Evolutionary conservation across 2,797 vertebrate genomes (phyloP).

Genomic region (Austrolebias charrua): DNA sequence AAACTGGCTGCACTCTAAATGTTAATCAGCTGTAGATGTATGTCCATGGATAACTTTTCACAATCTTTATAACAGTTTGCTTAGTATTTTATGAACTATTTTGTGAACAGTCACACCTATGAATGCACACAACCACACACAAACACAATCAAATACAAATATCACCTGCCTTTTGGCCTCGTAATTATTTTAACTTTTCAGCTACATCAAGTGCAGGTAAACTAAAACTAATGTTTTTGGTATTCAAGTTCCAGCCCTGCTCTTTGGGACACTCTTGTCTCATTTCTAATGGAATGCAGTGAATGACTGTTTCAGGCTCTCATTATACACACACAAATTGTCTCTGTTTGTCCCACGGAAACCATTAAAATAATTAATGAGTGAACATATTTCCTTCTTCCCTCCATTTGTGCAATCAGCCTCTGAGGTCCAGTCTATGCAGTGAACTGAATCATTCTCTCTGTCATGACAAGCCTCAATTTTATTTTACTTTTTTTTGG

Average conservation of each 20-base stretch:
- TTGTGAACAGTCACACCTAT: too few species aligned
- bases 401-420: conserved; percentile 61
- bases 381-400: conserved; percentile 66
- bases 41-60: too few species aligned
- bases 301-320: conserved; percentile 70
- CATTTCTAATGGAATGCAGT: conserved; percentile 56
- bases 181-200: conserved; percentile 24
- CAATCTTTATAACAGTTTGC: too few species aligned
- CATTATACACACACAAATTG: conserved; percentile 70
- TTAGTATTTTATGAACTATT: too few species aligned
- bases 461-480: conserved; percentile 51
- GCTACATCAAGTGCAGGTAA: background rate
- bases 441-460: conserved; percentile 62
- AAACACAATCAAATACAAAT: too few species aligned
- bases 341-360: conserved; percentile 73
- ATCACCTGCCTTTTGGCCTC: too few species aligned
- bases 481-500: conserved; percentile 9
- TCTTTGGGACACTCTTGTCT: conserved; percentile 43
- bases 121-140: too few species aligned
- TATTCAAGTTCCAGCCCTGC: conserved; percentile 28
- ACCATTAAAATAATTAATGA: conserved; percentile 80
- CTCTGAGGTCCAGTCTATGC: conserved; percentile 66
- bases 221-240: conserved; percentile 21
- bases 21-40: too few species aligned
- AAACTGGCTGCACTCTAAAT: too few species aligned